Evolutionary conservation across 2,888 invertebrate genomes (phyloP), one percentile per base, ranked within the genome.

Genomic region (Atherix ibis): DNA sequence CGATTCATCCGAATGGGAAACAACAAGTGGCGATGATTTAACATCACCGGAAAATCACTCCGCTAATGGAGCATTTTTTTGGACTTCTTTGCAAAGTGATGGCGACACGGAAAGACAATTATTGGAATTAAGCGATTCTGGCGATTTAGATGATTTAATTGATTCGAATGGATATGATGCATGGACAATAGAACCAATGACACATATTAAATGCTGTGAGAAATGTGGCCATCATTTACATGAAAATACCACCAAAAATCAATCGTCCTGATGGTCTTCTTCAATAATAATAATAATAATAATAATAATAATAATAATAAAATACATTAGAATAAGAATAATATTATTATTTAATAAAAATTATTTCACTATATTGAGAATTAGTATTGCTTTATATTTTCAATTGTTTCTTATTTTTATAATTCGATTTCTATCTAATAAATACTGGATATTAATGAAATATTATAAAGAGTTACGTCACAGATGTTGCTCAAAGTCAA

Each of bases 191-290:
- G 25, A 32, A 15, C 18, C 27, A 9, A 4, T 10, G 2, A 30
- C 19, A 8, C 27, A 13, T n/a, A n/a, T 9, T 4, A 37, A 22
- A 16, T 34, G 33, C 13, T 40, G 40, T 18, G 17, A 40, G 18
- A 40, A 40, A 22, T 40, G 40, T 24, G 40, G 37, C 5, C 40
- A 40, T 31, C 33, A 40, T 25, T 22, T 41, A 44, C 33, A 52
- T 9, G 4, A 26, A 12, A 12, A 26, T 10, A n/a, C n/a, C n/a
- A n/a, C n/a, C n/a, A n/a, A n/a, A n/a, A 12, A 5, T 14, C 26
- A 9, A 13, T 16, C 16, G 4, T 33, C 24, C 24, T 34, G 29
- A 34, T 34, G n/a, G n/a, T n/a, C n/a, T n/a, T n/a, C n/a, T n/a
- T n/a, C n/a, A n/a, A n/a, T n/a, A n/a, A n/a, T n/a, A n/a, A n/a